These are phyloP conservation scores for Ahaetulla prasina DNA, from an alignment of 2,113 vertebrate species.

Conservation along the genomic window DNA sequence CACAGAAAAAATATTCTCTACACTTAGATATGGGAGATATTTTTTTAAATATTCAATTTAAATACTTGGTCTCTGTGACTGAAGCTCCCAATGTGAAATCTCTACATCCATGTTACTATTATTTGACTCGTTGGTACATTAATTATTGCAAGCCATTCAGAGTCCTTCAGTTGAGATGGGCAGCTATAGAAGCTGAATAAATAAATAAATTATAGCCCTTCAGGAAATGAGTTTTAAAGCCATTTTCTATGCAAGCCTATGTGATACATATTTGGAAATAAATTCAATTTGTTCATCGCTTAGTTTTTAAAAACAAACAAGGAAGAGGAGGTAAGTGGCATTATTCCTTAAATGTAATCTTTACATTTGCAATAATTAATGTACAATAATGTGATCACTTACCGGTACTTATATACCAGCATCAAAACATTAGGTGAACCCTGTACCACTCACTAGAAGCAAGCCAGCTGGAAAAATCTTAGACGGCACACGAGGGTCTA, in stretches of 20 bases:
- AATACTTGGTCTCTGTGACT: background rate
- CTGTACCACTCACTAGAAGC: background rate
- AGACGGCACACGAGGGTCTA: background rate
- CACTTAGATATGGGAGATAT: background rate
- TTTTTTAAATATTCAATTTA: background rate
- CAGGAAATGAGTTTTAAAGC: background rate
- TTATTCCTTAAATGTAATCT: background rate
- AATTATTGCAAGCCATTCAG: background rate
- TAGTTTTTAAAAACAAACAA: background rate
- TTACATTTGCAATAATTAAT: background rate
- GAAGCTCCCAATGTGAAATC: background rate
- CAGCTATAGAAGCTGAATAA: background rate
- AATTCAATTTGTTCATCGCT: background rate
- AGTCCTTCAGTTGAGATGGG: background rate
- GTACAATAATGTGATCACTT: background rate
- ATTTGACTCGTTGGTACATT: background rate
- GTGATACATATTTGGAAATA: background rate
- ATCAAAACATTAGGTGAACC: background rate
- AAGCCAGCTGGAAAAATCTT: background rate
- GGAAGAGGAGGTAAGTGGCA: background rate
- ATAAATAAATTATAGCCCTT: background rate
- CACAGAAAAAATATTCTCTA: background rate
- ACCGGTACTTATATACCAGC: background rate
- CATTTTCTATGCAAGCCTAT: background rate
- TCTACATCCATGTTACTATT: background rate